Evolutionary conservation across 1,140 invertebrate species (phyloP).

Genomic region (roundworm (Caenorhabditis elegans)): DNA sequence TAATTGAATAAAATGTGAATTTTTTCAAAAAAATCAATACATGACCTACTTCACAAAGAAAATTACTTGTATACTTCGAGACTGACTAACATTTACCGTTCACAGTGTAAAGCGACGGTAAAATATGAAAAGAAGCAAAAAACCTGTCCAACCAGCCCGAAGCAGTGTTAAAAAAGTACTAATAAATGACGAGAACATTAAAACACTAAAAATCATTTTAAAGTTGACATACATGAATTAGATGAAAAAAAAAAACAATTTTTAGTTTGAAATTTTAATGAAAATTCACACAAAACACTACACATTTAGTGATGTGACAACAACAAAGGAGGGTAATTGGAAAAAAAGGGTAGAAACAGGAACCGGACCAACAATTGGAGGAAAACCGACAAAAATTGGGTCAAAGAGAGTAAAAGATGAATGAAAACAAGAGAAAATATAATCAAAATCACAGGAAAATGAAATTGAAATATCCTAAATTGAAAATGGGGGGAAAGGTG

Average conservation of each 20-base stretch:
- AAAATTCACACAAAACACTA: background rate
- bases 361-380: background rate
- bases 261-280: background rate
- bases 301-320: background rate
- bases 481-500: background rate
- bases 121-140: background rate
- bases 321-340: background rate
- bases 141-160: background rate
- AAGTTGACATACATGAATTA: background rate
- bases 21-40: too few relatives aligned
- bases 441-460: conserved; percentile 3
- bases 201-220: background rate
- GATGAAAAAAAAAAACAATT: background rate
- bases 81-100: too few relatives aligned
- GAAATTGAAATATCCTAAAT: conserved; percentile 31
- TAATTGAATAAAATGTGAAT: too few relatives aligned
- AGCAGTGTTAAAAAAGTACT: background rate
- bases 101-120: background rate
- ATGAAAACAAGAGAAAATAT: background rate
- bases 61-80: too few relatives aligned
- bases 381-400: background rate
- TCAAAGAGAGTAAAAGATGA: background rate
- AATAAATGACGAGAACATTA: background rate
- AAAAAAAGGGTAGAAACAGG: background rate
- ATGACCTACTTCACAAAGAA: too few relatives aligned